Evolutionary conservation across 2,113 vertebrate genomes (phyloP).

Genomic region (Budorcas taxicolor): DNA sequence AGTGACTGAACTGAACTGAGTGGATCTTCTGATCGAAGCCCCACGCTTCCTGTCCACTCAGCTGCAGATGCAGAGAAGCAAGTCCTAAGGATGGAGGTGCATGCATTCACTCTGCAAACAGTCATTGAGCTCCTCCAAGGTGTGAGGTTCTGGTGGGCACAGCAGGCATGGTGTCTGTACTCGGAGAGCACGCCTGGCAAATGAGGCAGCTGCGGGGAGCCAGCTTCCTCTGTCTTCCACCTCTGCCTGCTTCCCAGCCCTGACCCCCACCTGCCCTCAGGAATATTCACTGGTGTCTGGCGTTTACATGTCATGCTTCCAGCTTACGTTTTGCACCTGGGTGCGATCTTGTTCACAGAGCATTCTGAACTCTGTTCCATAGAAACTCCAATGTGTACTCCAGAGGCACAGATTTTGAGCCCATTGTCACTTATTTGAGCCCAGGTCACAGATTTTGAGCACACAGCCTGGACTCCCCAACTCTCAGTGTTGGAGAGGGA

Average conservation of each 20-base stretch:
- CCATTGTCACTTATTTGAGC: not conserved
- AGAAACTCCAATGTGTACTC: not conserved
- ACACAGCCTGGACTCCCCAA: not conserved
- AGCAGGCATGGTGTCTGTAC: fast-evolving
- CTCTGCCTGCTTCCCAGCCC: not conserved
- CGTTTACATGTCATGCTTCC: not conserved
- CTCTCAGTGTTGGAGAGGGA: not conserved
- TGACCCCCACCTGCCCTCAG: not conserved
- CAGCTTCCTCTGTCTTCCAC: not conserved
- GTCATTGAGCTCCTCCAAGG: not conserved
- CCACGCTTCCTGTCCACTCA: not conserved
- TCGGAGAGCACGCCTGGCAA: fast-evolving
- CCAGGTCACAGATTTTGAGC: not conserved
- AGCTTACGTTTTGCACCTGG: not conserved
- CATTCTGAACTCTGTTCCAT: not conserved
- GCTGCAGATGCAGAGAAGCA: not conserved
- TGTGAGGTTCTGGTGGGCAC: not conserved
- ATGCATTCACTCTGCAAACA: not conserved
- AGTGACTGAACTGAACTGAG: not conserved
- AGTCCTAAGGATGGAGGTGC: not conserved
- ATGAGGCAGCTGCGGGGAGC: not conserved
- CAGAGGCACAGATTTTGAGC: not conserved
- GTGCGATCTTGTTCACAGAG: not conserved
- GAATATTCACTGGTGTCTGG: not conserved
- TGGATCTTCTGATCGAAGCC: not conserved